Conservation (phyloP, 2,113 vertebrate genomes). For the Clinocottus analis region DNA sequence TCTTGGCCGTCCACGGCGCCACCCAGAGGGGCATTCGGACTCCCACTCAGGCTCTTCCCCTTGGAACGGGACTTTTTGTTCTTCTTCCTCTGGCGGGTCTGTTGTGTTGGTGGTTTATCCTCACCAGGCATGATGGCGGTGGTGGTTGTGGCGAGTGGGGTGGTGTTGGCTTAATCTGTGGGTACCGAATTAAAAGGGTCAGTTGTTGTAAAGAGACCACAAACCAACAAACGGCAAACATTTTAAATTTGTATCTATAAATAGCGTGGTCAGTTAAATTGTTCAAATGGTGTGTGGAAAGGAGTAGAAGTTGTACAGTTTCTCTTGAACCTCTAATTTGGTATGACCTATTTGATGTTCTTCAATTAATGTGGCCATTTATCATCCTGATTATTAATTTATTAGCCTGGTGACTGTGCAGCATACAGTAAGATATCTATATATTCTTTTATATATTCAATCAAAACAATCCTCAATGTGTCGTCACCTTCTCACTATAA, state of each 20-base stretch:
- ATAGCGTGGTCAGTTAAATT: not conserved
- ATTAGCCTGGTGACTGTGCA: too few relatives aligned
- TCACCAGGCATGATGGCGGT: conserved; percentile 85
- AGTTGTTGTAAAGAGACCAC: not conserved
- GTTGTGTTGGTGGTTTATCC: conserved; percentile 83
- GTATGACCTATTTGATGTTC: not conserved
- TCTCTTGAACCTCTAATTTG: not conserved
- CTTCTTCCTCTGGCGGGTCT: conserved; percentile 86
- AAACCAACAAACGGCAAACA: not conserved
- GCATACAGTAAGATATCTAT: too few relatives aligned
- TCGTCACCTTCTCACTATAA: too few relatives aligned
- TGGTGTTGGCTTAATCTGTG: conserved; percentile 25
- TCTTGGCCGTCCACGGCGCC: conserved; percentile 68
- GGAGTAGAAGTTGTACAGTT: not conserved
- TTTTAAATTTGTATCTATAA: not conserved
- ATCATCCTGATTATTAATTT: too few relatives aligned
- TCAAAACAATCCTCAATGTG: too few relatives aligned
- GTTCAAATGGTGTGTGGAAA: not conserved
- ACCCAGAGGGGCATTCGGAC: conserved; percentile 63
- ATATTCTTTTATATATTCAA: too few relatives aligned
- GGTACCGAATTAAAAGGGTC: conserved; percentile 1
- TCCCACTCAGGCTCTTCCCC: conserved; percentile 73
- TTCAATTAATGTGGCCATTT: too few relatives aligned
- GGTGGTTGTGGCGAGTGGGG: not conserved
- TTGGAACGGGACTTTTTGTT: conserved; percentile 82